These are phyloP conservation scores for Numenius arquata DNA, from an alignment of 2,113 vertebrate genomes.

Conservation along the genomic window DNA sequence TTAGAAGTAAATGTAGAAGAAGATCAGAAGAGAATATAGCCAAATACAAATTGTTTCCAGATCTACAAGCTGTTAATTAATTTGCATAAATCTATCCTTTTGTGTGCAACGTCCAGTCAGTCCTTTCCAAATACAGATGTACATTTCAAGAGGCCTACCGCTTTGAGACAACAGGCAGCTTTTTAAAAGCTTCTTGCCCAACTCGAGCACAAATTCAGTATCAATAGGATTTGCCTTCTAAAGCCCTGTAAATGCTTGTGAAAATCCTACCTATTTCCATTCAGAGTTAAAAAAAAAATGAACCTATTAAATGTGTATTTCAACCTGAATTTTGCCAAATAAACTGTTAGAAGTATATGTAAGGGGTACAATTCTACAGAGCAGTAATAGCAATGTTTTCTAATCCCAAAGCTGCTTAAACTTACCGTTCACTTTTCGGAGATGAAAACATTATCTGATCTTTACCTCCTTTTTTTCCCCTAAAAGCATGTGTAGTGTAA, in stretches of 20 bases:
- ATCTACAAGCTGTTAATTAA: background rate
- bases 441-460: background rate
- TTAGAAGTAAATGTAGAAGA: background rate
- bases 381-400: background rate
- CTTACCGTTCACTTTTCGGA: background rate
- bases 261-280: background rate
- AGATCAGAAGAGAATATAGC: background rate
- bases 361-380: background rate
- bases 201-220: rapidly evolving
- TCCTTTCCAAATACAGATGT: background rate
- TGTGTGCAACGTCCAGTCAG: background rate
- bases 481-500: background rate
- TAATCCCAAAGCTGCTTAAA: background rate
- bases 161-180: background rate
- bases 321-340: background rate
- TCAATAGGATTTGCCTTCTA: rapidly evolving
- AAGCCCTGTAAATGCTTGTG: background rate
- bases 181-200: background rate
- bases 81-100: background rate
- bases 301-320: background rate
- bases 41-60: background rate
- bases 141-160: background rate
- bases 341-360: rapidly evolving
- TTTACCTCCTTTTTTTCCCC: background rate
- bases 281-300: background rate